Percentiles rank a stretch among this genome's conserved stretches.
phyloP scores from a whole-genome alignment of 2,113 vertebrate species.

The Hemibagrus wyckioides region DNA sequence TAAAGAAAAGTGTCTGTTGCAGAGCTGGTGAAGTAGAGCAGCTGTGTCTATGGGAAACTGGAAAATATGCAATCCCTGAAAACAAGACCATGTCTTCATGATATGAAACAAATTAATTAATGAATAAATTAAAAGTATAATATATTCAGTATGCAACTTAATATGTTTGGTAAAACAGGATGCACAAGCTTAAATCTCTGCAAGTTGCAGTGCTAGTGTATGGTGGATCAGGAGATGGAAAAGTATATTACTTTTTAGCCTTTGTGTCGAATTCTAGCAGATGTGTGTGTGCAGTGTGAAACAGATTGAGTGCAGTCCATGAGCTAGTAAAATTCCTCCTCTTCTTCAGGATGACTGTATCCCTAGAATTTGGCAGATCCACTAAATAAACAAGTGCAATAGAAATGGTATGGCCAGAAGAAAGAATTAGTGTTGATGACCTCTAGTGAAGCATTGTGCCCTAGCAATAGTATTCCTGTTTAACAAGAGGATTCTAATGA shows the following conservation, averaged over 20 bases:
- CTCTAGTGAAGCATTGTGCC: background rate
- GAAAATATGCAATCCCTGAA: background rate
- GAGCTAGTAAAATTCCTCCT: background rate
- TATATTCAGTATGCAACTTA: background rate
- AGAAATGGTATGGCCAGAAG: background rate
- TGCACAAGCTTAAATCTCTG: background rate
- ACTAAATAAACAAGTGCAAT: background rate
- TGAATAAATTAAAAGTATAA: background rate
- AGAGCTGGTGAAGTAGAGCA: background rate
- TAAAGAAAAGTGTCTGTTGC: background rate
- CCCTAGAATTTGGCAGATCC: background rate
- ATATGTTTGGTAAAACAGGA: background rate
- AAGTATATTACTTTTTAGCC: background rate
- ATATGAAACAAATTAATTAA: background rate
- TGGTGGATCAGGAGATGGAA: background rate
- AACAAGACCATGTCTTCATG: background rate
- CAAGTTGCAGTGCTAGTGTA: background rate
- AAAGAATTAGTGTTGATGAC: background rate
- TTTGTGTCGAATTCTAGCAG: background rate
- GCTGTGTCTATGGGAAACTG: background rate
- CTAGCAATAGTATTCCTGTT: background rate
- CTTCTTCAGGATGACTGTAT: background rate
- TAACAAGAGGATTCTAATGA: background rate
- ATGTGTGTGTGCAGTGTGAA: background rate
- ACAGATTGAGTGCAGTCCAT: background rate